Base-by-base conservation (phyloP, 2,113 vertebrate species). In the Gnathonemus echidnorhynchus region DNA sequence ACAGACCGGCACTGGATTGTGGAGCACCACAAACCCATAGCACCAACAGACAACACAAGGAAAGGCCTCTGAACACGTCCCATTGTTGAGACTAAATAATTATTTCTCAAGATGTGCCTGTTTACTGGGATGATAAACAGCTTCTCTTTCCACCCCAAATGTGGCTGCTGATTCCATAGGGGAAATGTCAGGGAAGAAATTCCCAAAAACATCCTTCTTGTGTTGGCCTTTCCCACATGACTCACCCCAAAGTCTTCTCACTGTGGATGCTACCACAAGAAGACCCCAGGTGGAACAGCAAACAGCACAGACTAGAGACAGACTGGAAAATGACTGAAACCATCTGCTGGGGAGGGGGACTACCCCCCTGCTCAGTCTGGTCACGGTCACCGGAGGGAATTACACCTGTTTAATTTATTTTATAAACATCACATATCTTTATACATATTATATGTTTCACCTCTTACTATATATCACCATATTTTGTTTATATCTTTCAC, bases 81-180 rank as follows among this genome's bases (percentile, higher is more conserved):
- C 45, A 19, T 46, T 24, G 19, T 49, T 9, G 45, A 89, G 88
- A 89, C 88, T 89, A 89, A 89, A 89, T 49, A 89, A 77, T 48
- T 70, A 31, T 48, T 66, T 89, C 66, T 49, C 45, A 49, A 50
- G 10, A 70, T 50, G 66, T 89, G 62, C 66, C 62, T 50, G 66
- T 77, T 50, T 89, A 52, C 15, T 1, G 66, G 9, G 8, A 50
- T 31, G 42, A 77, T 80, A 89, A 89, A 89, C 88, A 89, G 48
- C 46, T 21, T 46, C 66, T 50, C 27, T 80, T 39, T 39, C 17
- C 31, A 6, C 86, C 31, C 86, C 50, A 39, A 53, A 35, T 19
- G 49, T 19, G 17, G 31, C 5, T 39, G 46, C n/a, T 86, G 42
- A 46, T 46, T 50, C 84, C 10, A 2, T 9, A 56, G 31, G 50